phyloP scores from a whole-genome alignment of 2,113 vertebrate species.

The Anser cygnoides region DNA sequence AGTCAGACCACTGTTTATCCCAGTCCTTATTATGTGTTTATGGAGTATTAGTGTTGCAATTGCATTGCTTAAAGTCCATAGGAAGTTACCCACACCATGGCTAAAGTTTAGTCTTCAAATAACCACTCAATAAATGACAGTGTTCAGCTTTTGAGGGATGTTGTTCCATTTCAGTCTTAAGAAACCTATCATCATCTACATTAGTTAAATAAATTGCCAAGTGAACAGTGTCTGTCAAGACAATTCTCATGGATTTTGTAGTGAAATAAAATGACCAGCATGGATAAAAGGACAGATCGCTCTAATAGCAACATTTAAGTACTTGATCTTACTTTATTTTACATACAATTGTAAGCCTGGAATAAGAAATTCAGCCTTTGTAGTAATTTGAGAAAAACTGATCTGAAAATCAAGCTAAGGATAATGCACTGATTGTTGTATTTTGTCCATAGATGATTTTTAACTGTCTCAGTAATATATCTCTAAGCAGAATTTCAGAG shows the following conservation, averaged over 20 bases:
- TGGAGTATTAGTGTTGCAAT: not conserved
- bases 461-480: not conserved
- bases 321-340: not conserved
- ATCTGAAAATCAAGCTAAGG: not conserved
- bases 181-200: not conserved
- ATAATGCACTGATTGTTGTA: not conserved
- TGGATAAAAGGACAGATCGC: fast-evolving
- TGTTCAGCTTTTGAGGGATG: not conserved
- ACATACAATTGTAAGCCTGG: not conserved
- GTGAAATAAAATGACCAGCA: not conserved
- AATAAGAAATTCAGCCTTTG: not conserved
- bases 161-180: not conserved
- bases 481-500: not conserved
- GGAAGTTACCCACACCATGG: not conserved
- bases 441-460: not conserved
- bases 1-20: not conserved
- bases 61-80: not conserved
- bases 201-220: not conserved
- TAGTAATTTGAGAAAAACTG: not conserved
- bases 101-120: not conserved
- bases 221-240: not conserved
- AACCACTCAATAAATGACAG: not conserved
- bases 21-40: not conserved
- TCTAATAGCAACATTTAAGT: not conserved
- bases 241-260: not conserved